Conservation (phyloP, 2,888 invertebrate species). For the Nipponacmea schrenckii region DNA sequence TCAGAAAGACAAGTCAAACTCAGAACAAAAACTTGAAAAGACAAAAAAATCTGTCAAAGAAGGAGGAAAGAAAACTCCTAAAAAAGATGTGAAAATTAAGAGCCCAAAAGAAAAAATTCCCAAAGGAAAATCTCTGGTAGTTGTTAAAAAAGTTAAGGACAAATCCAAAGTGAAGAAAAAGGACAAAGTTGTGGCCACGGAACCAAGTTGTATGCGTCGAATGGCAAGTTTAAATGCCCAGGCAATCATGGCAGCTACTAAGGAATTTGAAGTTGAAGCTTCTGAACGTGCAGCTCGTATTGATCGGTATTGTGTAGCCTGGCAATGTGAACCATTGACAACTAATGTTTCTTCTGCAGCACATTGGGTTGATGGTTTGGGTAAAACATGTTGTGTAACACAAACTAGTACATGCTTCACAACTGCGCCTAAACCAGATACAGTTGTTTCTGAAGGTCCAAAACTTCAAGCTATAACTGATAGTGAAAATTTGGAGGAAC, state of each 20-base stretch:
- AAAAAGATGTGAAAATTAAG: constrained; percentile 16
- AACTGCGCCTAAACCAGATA: background rate
- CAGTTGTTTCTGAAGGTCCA: background rate
- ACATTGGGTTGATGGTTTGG: constrained; percentile 24
- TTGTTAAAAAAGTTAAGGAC: constrained; percentile 11
- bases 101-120: constrained; percentile 10
- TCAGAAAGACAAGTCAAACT: constrained; percentile 7
- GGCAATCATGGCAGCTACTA: constrained; percentile 28
- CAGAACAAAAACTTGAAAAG: constrained; percentile 4
- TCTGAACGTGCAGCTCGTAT: constrained; percentile 28
- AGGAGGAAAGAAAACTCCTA: constrained; percentile 16
- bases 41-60: constrained; percentile 3
- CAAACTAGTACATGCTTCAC: background rate
- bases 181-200: constrained; percentile 3
- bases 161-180: constrained; percentile 19
- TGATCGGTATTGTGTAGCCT: constrained; percentile 30
- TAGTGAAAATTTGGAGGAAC: constrained; percentile 17
- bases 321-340: constrained; percentile 20
- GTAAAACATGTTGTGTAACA: background rate
- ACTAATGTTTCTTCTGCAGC: background rate
- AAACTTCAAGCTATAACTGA: background rate
- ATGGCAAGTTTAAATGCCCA: constrained; percentile 32
- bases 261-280: constrained; percentile 18
- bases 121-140: background rate
- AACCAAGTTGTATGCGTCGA: constrained; percentile 6